Evolutionary conservation across 2,888 invertebrate genomes (phyloP).

Genomic region (Leptopilina myrica): DNA sequence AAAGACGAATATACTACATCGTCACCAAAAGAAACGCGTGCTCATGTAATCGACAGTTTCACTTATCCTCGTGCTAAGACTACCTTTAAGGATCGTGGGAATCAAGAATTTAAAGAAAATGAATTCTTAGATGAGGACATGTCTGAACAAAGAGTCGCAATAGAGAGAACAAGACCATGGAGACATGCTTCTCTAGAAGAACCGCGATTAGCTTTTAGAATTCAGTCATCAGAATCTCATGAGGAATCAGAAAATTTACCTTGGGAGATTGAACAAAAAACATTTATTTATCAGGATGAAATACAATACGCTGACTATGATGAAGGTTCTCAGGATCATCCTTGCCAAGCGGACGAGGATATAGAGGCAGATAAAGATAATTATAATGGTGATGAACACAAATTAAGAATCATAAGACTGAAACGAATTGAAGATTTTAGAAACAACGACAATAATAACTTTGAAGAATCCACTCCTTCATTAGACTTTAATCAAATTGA

Average conservation of each 20-base stretch:
- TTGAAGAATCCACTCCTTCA: constrained; percentile 59
- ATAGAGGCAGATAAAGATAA: constrained; percentile 49
- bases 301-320: constrained; percentile 63
- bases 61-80: constrained; percentile 81
- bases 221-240: constrained; percentile 58
- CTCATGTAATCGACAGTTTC: constrained; percentile 80
- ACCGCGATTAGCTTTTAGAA: constrained; percentile 67
- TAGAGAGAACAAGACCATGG: constrained; percentile 70
- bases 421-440: constrained; percentile 52
- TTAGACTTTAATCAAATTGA: constrained; percentile 68
- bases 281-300: constrained; percentile 55
- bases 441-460: constrained; percentile 48
- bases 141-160: constrained; percentile 49
- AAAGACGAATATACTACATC: constrained; percentile 77
- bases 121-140: constrained; percentile 61
- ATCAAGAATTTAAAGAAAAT: constrained; percentile 63
- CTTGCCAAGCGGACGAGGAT: constrained; percentile 49
- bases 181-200: constrained; percentile 71
- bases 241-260: constrained; percentile 58
- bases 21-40: constrained; percentile 76
- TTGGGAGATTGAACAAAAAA: constrained; percentile 60
- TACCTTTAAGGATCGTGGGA: constrained; percentile 78
- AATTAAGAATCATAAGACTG: constrained; percentile 51
- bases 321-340: constrained; percentile 57
- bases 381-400: constrained; percentile 47